phyloP scores from a whole-genome alignment of 2,113 vertebrate genomes.

The Pedetes capensis region DNA sequence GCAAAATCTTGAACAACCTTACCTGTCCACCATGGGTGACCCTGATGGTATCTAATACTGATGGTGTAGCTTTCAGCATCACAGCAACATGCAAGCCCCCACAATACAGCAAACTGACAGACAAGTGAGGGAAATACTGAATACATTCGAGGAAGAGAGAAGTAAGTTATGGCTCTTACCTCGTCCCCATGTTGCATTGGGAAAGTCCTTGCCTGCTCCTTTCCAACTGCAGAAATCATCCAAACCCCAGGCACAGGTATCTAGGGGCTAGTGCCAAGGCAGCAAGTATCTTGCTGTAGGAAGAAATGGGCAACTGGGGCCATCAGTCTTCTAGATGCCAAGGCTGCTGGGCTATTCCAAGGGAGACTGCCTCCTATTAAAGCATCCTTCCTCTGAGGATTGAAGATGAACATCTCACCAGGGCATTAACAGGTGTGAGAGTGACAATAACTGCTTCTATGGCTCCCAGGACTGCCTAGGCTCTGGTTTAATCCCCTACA shows the following conservation, averaged over 20 bases:
- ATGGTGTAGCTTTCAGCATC: too few relatives aligned
- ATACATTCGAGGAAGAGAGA: background rate
- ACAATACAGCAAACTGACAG: too few relatives aligned
- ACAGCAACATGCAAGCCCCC: too few relatives aligned
- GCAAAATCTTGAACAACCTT: too few relatives aligned
- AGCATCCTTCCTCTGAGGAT: background rate
- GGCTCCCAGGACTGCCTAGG: background rate
- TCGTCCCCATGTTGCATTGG: background rate
- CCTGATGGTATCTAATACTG: too few relatives aligned
- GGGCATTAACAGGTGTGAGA: background rate
- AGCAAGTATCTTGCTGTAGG: background rate
- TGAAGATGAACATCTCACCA: background rate
- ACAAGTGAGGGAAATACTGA: too few relatives aligned
- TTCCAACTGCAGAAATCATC: background rate
- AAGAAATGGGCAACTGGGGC: background rate
- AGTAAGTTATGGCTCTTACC: background rate
- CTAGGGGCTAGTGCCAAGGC: background rate
- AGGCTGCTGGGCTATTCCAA: background rate
- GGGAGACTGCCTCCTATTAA: background rate
- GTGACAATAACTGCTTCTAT: background rate
- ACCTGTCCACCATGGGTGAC: too few relatives aligned
- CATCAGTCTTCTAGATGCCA: background rate
- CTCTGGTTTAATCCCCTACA: background rate
- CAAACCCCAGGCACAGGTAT: background rate
- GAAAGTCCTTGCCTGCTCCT: background rate